Evolutionary conservation across 2,888 invertebrate genomes (phyloP).

Genomic region (Kuschelorhynchus macadamiae): DNA sequence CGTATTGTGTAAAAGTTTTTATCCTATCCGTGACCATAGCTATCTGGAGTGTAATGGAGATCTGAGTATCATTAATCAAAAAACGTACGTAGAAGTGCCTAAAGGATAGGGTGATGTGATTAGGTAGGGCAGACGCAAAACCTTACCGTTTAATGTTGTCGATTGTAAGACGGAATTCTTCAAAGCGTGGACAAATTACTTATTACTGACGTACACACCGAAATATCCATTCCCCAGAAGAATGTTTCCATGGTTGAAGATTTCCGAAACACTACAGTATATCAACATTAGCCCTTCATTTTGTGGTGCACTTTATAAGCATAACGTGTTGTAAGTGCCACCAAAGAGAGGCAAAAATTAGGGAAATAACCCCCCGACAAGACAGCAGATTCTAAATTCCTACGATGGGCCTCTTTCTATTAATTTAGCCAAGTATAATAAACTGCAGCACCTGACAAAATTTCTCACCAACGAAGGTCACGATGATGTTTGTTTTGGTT

Average conservation of each 20-base stretch:
- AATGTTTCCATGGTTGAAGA: background rate
- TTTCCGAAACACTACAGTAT: background rate
- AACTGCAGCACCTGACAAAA: background rate
- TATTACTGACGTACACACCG: background rate
- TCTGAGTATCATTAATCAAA: conserved; percentile 4
- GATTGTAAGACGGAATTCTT: conserved; percentile 4
- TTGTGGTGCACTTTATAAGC: background rate
- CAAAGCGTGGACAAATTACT: conserved; percentile 1
- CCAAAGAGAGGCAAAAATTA: conserved; percentile 2
- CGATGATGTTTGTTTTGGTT: conserved; percentile 14
- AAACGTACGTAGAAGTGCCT: conserved; percentile 1
- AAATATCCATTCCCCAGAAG: background rate
- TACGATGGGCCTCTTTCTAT: conserved; percentile 3
- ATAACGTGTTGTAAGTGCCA: background rate
- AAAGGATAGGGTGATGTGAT: background rate
- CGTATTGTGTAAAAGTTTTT: background rate
- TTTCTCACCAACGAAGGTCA: conserved; percentile 4
- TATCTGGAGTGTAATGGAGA: background rate
- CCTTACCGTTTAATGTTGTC: conserved; percentile 2
- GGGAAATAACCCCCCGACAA: background rate
- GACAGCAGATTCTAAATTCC: background rate
- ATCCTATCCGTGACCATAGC: background rate
- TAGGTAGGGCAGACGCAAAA: background rate
- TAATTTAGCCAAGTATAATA: conserved; percentile 6
- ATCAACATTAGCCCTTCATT: background rate